These are phyloP conservation scores for Triplophysa bombifrons DNA, from an alignment of 2,797 vertebrate species.

Conservation along the genomic window DNA sequence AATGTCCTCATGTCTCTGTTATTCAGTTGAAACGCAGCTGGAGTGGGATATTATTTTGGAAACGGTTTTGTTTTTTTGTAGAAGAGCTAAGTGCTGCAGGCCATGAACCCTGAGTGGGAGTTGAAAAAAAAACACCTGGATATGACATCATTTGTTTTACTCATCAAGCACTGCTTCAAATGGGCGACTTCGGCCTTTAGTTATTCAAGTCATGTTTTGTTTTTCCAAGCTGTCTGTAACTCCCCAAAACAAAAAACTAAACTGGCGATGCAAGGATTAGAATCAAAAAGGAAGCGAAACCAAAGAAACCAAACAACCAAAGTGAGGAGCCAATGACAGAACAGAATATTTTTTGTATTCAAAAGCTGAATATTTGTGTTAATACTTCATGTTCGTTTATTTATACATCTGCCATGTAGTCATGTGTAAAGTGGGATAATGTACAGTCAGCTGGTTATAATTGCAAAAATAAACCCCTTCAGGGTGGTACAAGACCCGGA, in stretches of 20 bases:
- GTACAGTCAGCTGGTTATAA: background rate
- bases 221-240: conserved; percentile 52
- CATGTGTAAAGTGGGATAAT: conserved; percentile 2
- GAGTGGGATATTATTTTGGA: conserved; percentile 41
- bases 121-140: conserved; percentile 76
- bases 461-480: conserved; percentile 6
- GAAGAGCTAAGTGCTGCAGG: conserved; percentile 40
- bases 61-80: conserved; percentile 42
- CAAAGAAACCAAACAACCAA: conserved; percentile 2
- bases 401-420: background rate
- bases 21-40: conserved; percentile 46
- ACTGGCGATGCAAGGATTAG: conserved; percentile 37
- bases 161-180: conserved; percentile 51
- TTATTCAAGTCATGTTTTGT: conserved; percentile 54
- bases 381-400: background rate
- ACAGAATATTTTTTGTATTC: conserved; percentile 1
- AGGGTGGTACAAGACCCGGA: background rate
- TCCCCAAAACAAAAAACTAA: conserved; percentile 49
- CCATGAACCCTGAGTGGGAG: conserved; percentile 55
- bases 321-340: background rate
- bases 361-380: background rate
- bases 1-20: conserved; percentile 29
- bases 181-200: conserved; percentile 32
- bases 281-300: background rate
- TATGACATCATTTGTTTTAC: conserved; percentile 82